phyloP scores from a whole-genome alignment of 2,797 vertebrate species.

The Sciurus vulgaris region DNA sequence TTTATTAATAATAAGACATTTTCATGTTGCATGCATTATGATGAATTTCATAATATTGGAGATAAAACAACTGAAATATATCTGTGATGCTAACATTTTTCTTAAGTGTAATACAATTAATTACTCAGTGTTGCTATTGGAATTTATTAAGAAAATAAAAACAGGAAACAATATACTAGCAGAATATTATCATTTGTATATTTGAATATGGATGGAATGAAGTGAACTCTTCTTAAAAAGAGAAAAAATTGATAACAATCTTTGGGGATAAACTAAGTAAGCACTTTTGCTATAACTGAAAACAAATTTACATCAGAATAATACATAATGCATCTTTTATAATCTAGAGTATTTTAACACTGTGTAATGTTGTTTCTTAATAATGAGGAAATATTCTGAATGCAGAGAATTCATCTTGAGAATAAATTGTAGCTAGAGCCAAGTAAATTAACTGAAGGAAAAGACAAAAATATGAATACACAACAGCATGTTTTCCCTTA shows the following conservation, averaged over 20 bases:
- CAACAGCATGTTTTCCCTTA: neutral
- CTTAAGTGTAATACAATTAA: neutral
- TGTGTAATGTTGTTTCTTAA: constrained; percentile 54
- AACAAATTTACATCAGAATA: constrained; percentile 7
- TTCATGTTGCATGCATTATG: rapidly evolving
- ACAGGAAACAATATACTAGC: neutral
- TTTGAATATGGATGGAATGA: neutral
- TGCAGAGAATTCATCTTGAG: constrained; percentile 70
- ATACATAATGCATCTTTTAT: neutral
- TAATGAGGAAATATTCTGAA: constrained; percentile 26
- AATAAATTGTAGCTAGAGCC: neutral
- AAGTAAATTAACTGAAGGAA: constrained; percentile 63
- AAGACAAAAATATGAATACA: constrained; percentile 57
- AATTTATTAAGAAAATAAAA: neutral
- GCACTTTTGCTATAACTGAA: neutral
- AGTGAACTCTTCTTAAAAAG: neutral
- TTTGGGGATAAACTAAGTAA: neutral
- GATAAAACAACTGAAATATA: neutral
- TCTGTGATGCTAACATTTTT: rapidly evolving
- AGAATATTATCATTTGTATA: neutral
- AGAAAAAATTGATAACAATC: neutral
- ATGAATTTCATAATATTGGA: neutral
- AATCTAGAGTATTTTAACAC: constrained; percentile 8
- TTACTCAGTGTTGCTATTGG: neutral
- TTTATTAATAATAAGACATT: neutral